Evolutionary conservation across 2,888 invertebrate species (phyloP).

Genomic region (Dascillus cervinus): DNA sequence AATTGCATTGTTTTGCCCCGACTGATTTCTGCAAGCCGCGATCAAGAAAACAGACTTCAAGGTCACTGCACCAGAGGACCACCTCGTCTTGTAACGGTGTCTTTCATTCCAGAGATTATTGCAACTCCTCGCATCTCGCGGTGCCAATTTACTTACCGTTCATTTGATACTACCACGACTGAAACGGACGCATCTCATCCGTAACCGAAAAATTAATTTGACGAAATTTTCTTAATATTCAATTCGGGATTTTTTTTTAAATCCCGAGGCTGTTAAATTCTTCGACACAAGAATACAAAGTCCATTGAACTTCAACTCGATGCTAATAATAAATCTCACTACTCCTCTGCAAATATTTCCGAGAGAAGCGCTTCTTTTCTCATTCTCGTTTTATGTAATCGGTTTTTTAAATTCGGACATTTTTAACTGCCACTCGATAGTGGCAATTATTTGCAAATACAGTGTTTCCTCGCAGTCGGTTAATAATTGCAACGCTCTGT

Average conservation of each 20-base stretch:
- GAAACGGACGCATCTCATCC: too few species aligned
- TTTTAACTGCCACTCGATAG: too few species aligned
- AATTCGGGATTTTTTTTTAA: too few species aligned
- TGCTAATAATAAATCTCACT: not conserved
- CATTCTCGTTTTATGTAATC: not conserved
- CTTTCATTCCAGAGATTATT: constrained; percentile 25
- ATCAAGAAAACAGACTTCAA: constrained; percentile 17
- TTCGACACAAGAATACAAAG: too few species aligned
- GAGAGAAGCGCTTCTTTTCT: not conserved
- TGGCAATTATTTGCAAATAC: too few species aligned
- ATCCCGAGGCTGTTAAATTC: too few species aligned
- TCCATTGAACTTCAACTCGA: not conserved
- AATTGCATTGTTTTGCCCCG: too few species aligned
- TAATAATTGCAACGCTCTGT: too few species aligned
- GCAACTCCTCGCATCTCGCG: constrained; percentile 14
- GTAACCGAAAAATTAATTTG: too few species aligned
- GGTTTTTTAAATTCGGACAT: not conserved
- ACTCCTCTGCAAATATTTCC: not conserved
- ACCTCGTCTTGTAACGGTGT: constrained; percentile 23
- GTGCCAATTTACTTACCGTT: constrained; percentile 12
- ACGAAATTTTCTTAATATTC: too few species aligned
- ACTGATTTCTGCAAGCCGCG: too few species aligned
- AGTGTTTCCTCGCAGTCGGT: too few species aligned
- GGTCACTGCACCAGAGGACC: constrained; percentile 25
- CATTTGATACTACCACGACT: not conserved